Percentiles rank a stretch among this genome's conserved stretches.
Conservation (phyloP, 1,140 invertebrate genomes). For the Pseudomyrmex pallidus region DNA sequence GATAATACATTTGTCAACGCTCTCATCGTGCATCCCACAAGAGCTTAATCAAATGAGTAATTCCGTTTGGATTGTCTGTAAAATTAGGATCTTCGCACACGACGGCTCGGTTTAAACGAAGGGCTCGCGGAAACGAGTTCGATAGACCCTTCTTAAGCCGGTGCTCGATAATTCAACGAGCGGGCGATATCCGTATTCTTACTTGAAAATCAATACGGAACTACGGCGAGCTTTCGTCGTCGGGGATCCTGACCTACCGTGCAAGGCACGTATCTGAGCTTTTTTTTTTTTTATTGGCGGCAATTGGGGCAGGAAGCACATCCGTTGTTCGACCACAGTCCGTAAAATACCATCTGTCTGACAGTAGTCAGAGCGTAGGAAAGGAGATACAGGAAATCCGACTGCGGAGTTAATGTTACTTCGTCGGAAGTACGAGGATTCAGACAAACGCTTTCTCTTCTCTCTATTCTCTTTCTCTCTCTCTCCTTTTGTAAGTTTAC, state of each 20-base stretch:
- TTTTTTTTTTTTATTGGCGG: slow-evolving; percentile 18
- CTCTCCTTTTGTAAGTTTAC: not conserved
- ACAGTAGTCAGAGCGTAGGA: not conserved
- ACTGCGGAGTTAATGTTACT: slow-evolving; percentile 4
- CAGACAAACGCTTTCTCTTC: too few species aligned
- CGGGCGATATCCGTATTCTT: slow-evolving; percentile 49
- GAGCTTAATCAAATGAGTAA: slow-evolving; percentile 28
- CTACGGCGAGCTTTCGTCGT: slow-evolving; percentile 9
- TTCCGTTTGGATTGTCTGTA: not conserved
- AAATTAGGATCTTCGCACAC: not conserved
- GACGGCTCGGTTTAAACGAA: slow-evolving; percentile 4
- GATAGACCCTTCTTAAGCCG: slow-evolving; percentile 17
- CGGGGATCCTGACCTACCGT: not conserved
- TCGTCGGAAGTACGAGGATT: slow-evolving; percentile 21
- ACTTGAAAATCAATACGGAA: slow-evolving; percentile 55
- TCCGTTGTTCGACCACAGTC: slow-evolving; percentile 28
- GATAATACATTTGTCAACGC: slow-evolving; percentile 22
- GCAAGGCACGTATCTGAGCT: slow-evolving; percentile 28
- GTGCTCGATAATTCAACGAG: slow-evolving; percentile 56
- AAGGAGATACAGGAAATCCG: not conserved
- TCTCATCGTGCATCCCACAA: not conserved
- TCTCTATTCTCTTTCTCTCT: too few species aligned
- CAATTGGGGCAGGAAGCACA: slow-evolving; percentile 40
- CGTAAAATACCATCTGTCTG: slow-evolving; percentile 20
- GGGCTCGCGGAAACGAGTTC: slow-evolving; percentile 5